A percentile compares a stretch with the other conserved stretches of the same genome.
Evolutionary conservation across 2,113 vertebrate species (phyloP).

Genomic region (Cottus gobio): DNA sequence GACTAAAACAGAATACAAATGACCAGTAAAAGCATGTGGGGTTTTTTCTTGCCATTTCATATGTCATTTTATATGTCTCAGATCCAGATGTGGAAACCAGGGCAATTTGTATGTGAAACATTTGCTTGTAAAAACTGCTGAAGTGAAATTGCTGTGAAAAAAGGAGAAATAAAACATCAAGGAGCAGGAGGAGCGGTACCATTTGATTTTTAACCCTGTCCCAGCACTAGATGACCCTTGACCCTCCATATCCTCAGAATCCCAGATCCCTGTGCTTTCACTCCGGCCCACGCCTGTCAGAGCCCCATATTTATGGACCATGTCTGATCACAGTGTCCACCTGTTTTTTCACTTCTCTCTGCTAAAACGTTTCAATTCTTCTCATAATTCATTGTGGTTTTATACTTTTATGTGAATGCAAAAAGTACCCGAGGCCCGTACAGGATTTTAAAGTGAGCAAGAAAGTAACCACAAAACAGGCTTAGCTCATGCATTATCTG

Average conservation of each 20-base stretch:
- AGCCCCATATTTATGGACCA: slow-evolving; percentile 71
- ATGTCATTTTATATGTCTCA: slow-evolving; percentile 31
- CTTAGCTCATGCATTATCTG: neutral
- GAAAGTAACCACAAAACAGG: neutral
- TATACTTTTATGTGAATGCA: slow-evolving; percentile 10
- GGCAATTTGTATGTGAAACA: slow-evolving; percentile 31
- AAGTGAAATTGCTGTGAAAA: slow-evolving; percentile 48
- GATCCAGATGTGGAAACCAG: slow-evolving; percentile 59
- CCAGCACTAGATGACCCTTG: slow-evolving; percentile 56
- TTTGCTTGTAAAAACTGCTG: slow-evolving; percentile 35
- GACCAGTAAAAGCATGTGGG: slow-evolving; percentile 7
- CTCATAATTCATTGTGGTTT: slow-evolving; percentile 54
- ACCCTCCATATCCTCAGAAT: slow-evolving; percentile 58
- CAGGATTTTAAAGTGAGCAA: neutral
- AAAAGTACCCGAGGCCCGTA: neutral
- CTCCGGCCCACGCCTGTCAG: slow-evolving; percentile 50
- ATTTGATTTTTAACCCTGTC: slow-evolving; percentile 68
- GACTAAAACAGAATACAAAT: slow-evolving; percentile 24
- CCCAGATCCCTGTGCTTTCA: slow-evolving; percentile 35
- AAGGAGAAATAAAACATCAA: slow-evolving; percentile 66
- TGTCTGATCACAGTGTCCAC: slow-evolving; percentile 69
- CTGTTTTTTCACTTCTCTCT: slow-evolving; percentile 74
- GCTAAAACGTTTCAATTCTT: slow-evolving; percentile 54
- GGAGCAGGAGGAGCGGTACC: slow-evolving; percentile 26
- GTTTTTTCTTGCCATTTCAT: neutral